phyloP scores from a whole-genome alignment of 1,140 invertebrate species.

The Drosophila lini region DNA sequence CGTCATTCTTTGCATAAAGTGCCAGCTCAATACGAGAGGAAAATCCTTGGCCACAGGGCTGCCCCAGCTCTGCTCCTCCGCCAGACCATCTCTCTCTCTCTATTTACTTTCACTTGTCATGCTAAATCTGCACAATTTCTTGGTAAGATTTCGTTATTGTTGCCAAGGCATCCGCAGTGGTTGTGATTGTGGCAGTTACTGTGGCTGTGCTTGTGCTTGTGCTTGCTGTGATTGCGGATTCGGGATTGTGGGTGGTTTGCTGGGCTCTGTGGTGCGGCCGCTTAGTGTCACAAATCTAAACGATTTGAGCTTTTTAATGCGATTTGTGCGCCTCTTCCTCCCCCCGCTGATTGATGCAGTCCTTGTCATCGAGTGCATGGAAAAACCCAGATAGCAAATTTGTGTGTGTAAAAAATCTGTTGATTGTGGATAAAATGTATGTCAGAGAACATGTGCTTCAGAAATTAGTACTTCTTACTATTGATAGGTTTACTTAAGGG shows the following conservation, averaged over 20 bases:
- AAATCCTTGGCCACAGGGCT: slow-evolving; percentile 30
- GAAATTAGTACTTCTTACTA: not conserved
- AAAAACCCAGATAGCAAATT: slow-evolving; percentile 15
- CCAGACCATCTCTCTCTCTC: slow-evolving; percentile 32
- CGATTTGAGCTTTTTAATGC: slow-evolving; percentile 78
- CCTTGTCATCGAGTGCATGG: slow-evolving; percentile 21
- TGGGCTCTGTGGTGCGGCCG: slow-evolving; percentile 14
- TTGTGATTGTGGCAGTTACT: slow-evolving; percentile 14
- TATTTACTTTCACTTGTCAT: slow-evolving; percentile 74
- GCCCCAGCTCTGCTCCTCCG: not conserved
- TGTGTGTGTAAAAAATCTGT: slow-evolving; percentile 5
- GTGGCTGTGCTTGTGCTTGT: slow-evolving; percentile 13
- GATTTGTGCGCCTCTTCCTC: slow-evolving; percentile 28
- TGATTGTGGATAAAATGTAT: slow-evolving; percentile 5
- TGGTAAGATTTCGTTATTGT: slow-evolving; percentile 49
- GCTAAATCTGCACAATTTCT: slow-evolving; percentile 66
- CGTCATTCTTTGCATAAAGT: slow-evolving; percentile 74
- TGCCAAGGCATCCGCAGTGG: slow-evolving; percentile 27
- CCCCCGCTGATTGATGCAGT: slow-evolving; percentile 57
- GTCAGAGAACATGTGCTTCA: not conserved
- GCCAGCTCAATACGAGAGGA: slow-evolving; percentile 26
- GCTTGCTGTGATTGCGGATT: slow-evolving; percentile 7
- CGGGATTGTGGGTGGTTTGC: slow-evolving; percentile 10
- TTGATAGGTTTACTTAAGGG: not conserved
- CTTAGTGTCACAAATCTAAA: slow-evolving; percentile 77